Percentiles rank a stretch among this genome's conserved stretches.
phyloP scores from a whole-genome alignment of 1,140 invertebrate genomes.

The Himalopsyche phryganea region DNA sequence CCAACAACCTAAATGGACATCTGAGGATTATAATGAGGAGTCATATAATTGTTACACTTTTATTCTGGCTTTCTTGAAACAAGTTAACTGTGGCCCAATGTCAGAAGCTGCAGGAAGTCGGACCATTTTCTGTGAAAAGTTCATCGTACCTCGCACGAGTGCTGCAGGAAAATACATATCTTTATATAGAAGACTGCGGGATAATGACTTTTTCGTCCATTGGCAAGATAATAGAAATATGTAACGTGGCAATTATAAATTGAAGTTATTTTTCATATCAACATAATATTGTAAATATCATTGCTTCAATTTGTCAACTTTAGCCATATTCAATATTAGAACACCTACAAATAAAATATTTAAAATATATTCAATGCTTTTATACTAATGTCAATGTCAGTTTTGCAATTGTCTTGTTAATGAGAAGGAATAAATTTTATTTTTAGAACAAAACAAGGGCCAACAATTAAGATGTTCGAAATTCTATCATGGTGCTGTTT shows the following conservation, averaged over 20 bases:
- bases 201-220: constrained; percentile 50
- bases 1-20: constrained; percentile 61
- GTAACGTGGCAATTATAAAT: constrained; percentile 10
- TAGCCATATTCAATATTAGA: no score
- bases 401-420: no score
- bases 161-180: constrained; percentile 78
- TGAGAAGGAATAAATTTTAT: no score
- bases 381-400: no score
- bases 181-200: constrained; percentile 65
- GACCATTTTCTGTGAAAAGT: constrained; percentile 69
- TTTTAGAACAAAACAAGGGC: no score
- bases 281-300: no score
- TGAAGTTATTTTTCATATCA: no score
- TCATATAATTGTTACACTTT: constrained; percentile 78
- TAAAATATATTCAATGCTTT: no score
- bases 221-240: constrained; percentile 30
- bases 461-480: no score
- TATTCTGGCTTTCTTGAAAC: constrained; percentile 68
- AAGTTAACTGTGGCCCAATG: constrained; percentile 60
- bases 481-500: no score
- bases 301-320: no score
- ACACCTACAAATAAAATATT: no score
- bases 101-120: constrained; percentile 61
- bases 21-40: constrained; percentile 66
- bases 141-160: constrained; percentile 70